Base-by-base conservation (phyloP, 2,797 vertebrate species). In the Sebastes trivittatus region DNA sequence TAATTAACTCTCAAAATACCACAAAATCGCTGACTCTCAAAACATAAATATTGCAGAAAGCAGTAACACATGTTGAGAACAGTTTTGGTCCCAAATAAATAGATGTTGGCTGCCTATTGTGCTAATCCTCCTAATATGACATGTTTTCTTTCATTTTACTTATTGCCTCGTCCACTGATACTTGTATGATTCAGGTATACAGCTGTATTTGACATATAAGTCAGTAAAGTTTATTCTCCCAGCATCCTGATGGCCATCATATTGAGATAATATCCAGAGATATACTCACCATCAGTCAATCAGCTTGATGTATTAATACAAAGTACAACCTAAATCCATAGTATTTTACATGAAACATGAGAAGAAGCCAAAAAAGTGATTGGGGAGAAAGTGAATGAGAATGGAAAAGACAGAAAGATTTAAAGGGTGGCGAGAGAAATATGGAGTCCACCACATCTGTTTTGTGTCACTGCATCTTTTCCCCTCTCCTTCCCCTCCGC, bases 351-450 rank as follows among this genome's bases (percentile, higher is more conserved):
- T 65, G 69, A 88, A 88, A 87, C 87, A 83, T 18, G 18, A 84
- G 81, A 69, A 69, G 67, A 76, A 81, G 67, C 54, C 73, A 62
- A 55, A 38, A 80, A 80, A 87, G 76, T 61, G 62, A 81, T 71
- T 80, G 76, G 52, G 69, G 13, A 68, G 77, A 67, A 85, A 78
- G 76, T 74, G 67, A 84, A 58, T 11, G 52, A 72, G 54, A 80
- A 72, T 36, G 69, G 82, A 76, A 83, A 69, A 65, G 78, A 86
- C 73, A 78, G 77, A 90, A 83, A 60, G 56, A 90, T 87, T 91
- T 88, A 80, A 82, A 81, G 67, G 66, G 62, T 30, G 38, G 72
- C 65, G 69, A 75, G 87, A 91, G 88, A 91, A 89, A 91, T 88
- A 87, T 90, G 59, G 67, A 90, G 85, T 85, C 84, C 72, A 79